Percentiles rank a stretch among this genome's conserved stretches.
These are phyloP conservation scores for Zygogramma bicolorata DNA, from an alignment of 2,888 invertebrate genomes.

Conservation along the genomic window DNA sequence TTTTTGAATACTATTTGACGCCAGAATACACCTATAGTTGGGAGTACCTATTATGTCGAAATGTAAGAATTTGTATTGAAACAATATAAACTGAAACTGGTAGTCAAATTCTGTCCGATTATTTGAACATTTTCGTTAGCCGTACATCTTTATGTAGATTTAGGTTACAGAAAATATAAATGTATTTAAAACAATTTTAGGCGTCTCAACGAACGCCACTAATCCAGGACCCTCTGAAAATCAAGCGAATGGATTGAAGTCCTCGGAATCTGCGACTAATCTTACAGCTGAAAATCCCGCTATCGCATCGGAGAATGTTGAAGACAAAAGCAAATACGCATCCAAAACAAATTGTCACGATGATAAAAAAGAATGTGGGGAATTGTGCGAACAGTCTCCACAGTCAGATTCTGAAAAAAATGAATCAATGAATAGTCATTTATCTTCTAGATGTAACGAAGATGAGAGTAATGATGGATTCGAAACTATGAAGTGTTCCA, in stretches of 20 bases:
- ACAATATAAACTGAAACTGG: too few relatives aligned
- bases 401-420: background rate
- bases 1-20: too few relatives aligned
- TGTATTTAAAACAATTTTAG: slow-evolving; percentile 1
- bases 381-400: background rate
- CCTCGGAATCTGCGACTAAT: background rate
- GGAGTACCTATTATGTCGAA: too few relatives aligned
- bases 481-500: background rate
- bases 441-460: background rate
- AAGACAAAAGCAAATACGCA: background rate
- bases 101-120: too few relatives aligned
- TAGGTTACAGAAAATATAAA: background rate
- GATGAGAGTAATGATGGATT: background rate
- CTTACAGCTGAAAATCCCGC: background rate
- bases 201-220: background rate
- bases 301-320: background rate
- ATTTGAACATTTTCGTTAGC: too few relatives aligned
- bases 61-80: too few relatives aligned
- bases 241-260: background rate
- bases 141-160: too few relatives aligned
- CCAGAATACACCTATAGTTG: background rate
- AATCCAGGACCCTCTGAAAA: background rate
- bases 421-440: background rate
- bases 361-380: background rate
- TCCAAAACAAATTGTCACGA: background rate